A percentile compares a stretch with the other conserved stretches of the same genome.
phyloP scores from a whole-genome alignment of 2,113 vertebrate species.

The Gymnarchus niloticus region DNA sequence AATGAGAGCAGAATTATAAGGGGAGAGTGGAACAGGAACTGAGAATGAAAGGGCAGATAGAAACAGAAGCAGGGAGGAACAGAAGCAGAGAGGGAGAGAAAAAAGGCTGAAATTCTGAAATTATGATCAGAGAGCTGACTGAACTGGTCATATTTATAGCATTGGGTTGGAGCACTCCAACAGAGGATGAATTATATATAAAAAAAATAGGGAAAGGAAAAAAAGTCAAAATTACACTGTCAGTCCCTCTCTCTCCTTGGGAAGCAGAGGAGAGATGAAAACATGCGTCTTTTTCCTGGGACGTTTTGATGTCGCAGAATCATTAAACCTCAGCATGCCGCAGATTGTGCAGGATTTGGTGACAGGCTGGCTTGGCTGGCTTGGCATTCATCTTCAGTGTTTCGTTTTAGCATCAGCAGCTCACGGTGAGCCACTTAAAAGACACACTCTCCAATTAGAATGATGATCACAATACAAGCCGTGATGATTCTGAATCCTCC shows the following conservation, averaged over 20 bases:
- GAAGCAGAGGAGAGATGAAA: conserved; percentile 23
- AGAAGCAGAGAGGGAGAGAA: background rate
- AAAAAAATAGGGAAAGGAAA: conserved; percentile 22
- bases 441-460: conserved; percentile 35
- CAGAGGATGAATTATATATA: conserved; percentile 42
- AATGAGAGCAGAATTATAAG: background rate
- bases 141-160: conserved; percentile 34
- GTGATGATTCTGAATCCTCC: background rate
- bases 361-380: background rate
- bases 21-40: background rate
- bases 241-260: conserved; percentile 10
- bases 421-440: conserved; percentile 17
- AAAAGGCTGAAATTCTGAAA: conserved; percentile 15
- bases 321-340: conserved; percentile 40
- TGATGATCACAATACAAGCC: conserved; percentile 17
- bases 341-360: background rate
- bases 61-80: background rate
- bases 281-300: conserved; percentile 6
- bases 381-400: background rate
- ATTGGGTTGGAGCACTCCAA: conserved; percentile 22
- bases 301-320: conserved; percentile 44
- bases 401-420: background rate
- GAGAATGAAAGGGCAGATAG: background rate
- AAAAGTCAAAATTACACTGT: conserved; percentile 16
- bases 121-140: conserved; percentile 30